A percentile compares a stretch with the other conserved stretches of the same genome.
Evolutionary conservation across 2,888 invertebrate species (phyloP).

Genomic region (Ypsolopha scabrella): DNA sequence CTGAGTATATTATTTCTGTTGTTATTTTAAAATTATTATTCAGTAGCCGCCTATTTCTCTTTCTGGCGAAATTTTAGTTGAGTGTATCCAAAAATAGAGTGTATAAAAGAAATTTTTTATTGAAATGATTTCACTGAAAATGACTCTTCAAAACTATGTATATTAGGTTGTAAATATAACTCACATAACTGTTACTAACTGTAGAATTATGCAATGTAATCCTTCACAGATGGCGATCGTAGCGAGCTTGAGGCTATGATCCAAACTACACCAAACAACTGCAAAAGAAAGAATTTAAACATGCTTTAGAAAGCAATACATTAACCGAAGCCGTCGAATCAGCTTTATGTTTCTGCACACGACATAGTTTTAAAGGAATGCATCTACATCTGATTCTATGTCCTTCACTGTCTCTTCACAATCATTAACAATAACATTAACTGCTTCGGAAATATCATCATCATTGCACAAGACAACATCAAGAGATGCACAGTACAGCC

Average conservation of each 20-base stretch:
- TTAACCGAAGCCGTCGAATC: constrained; percentile 40
- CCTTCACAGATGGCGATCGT: constrained; percentile 72
- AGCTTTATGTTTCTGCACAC: constrained; percentile 62
- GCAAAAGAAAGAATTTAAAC: constrained; percentile 71
- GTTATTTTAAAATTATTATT: too few relatives aligned
- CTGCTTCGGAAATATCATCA: constrained; percentile 20
- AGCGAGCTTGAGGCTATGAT: constrained; percentile 71
- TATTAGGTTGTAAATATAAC: constrained; percentile 18
- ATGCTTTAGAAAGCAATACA: constrained; percentile 67
- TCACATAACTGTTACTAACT: constrained; percentile 37
- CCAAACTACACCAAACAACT: constrained; percentile 72
- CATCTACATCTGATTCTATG: constrained; percentile 30
- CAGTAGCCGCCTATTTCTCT: too few relatives aligned
- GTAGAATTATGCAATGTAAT: constrained; percentile 65
- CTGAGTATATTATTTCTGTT: too few relatives aligned
- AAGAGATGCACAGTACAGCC: constrained; percentile 51
- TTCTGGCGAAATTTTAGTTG: too few relatives aligned
- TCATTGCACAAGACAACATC: constrained; percentile 53
- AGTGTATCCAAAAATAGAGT: too few relatives aligned
- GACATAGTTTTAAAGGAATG: constrained; percentile 62
- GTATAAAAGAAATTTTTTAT: not conserved
- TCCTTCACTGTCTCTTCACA: constrained; percentile 21
- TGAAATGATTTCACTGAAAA: not conserved
- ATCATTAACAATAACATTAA: constrained; percentile 1
- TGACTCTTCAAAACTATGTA: not conserved